Evolutionary conservation across 2,113 vertebrate genomes (phyloP).

Genomic region (Rhegmatorhina hoffmannsi): DNA sequence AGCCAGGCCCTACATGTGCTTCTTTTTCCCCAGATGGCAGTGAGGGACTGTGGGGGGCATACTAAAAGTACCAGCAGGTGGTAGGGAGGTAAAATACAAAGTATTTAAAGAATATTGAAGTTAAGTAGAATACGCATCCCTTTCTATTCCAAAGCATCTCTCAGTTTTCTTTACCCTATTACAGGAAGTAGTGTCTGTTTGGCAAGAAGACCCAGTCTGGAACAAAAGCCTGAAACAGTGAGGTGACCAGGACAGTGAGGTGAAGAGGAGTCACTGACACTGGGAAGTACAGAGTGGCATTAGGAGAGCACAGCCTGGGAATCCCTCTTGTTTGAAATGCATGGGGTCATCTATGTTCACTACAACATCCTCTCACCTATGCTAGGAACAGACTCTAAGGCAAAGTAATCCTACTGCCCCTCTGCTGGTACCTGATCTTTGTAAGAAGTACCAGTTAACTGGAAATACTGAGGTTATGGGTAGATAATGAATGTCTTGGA

Average conservation of each 20-base stretch:
- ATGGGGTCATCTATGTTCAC: neutral
- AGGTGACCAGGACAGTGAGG: neutral
- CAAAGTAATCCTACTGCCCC: neutral
- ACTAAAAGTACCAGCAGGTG: neutral
- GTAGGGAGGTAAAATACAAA: neutral
- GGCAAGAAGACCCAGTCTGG: neutral
- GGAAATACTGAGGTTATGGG: neutral
- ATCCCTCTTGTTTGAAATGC: neutral
- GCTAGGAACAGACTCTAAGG: neutral
- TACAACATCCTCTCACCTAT: neutral
- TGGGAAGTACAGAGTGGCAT: accelerated
- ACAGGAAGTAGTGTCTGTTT: neutral
- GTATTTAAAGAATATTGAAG: neutral
- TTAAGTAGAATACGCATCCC: neutral
- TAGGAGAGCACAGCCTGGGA: neutral
- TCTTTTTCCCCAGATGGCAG: neutral
- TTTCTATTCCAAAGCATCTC: neutral
- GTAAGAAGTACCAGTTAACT: neutral
- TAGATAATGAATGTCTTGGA: neutral
- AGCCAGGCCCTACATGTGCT: neutral
- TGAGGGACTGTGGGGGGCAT: neutral
- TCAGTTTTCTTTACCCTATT: neutral
- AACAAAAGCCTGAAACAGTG: neutral
- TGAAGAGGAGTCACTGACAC: neutral
- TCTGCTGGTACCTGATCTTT: neutral